Conservation (phyloP, 2,797 vertebrate genomes). For the Crenuchus spilurus region DNA sequence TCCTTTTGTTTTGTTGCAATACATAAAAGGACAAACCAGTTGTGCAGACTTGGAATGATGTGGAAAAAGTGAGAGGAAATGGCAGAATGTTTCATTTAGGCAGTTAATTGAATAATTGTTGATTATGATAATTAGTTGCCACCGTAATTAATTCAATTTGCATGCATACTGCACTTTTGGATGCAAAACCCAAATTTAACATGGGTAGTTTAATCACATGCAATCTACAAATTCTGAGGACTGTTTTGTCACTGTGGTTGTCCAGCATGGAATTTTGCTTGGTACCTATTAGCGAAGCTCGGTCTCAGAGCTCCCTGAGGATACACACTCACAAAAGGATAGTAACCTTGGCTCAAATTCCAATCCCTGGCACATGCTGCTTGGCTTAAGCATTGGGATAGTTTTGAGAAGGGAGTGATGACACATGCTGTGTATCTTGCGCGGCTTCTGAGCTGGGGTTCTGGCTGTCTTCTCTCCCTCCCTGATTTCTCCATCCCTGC, state of each 20-base stretch:
- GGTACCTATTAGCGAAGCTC: neutral
- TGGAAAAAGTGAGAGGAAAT: neutral
- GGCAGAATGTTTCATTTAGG: neutral
- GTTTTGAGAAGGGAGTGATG: neutral
- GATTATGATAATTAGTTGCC: neutral
- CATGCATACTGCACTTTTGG: neutral
- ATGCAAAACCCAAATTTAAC: neutral
- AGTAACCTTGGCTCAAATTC: neutral
- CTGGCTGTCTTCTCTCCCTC: neutral
- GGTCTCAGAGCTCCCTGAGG: conserved; percentile 14
- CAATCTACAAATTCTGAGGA: neutral
- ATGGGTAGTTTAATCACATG: neutral
- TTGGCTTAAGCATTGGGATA: neutral
- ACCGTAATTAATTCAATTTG: neutral
- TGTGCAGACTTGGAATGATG: too few species aligned
- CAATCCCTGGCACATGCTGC: neutral
- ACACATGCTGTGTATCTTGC: neutral
- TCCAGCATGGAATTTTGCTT: conserved; percentile 3
- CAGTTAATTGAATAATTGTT: neutral
- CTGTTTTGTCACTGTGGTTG: neutral
- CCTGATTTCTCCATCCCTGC: neutral
- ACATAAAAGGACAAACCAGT: too few species aligned
- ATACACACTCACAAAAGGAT: neutral
- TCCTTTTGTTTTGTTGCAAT: too few species aligned
- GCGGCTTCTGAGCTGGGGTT: neutral